Evolutionary conservation across 2,888 invertebrate species (phyloP).

Genomic region (Apodemia duryi): DNA sequence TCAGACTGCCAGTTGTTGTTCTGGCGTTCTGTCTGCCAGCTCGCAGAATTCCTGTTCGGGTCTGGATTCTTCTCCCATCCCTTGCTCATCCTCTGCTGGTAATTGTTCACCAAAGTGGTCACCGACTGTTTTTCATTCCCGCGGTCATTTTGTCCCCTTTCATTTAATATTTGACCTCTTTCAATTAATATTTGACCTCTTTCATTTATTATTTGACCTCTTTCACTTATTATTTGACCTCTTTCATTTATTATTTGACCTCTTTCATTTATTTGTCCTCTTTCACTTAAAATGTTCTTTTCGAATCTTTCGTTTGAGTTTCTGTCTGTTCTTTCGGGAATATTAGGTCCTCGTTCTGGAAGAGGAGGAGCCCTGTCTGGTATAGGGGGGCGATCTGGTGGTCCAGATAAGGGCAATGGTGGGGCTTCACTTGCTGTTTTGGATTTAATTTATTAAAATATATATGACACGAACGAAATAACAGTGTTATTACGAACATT

Average conservation of each 20-base stretch:
- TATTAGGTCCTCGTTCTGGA: slow-evolving; percentile 45
- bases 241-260: slow-evolving; percentile 19
- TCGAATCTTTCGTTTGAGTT: slow-evolving; percentile 23
- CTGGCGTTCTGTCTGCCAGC: not conserved
- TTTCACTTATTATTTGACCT: slow-evolving; percentile 11
- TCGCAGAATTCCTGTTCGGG: slow-evolving; percentile 40
- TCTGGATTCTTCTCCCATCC: slow-evolving; percentile 43
- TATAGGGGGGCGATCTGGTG: slow-evolving; percentile 44
- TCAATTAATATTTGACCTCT: slow-evolving; percentile 14
- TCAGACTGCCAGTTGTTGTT: slow-evolving; percentile 50
- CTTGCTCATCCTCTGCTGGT: slow-evolving; percentile 58
- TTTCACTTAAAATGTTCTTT: slow-evolving; percentile 13
- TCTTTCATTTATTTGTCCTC: slow-evolving; percentile 17
- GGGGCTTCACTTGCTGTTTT: slow-evolving; percentile 45
- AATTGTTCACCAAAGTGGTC: slow-evolving; percentile 63
- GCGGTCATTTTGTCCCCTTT: slow-evolving; percentile 27
- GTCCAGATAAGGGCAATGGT: slow-evolving; percentile 53
- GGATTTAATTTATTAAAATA: slow-evolving; percentile 12
- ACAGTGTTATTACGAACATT: not conserved
- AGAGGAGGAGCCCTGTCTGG: slow-evolving; percentile 43
- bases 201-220: slow-evolving; percentile 18
- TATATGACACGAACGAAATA: not conserved
- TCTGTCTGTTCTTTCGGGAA: slow-evolving; percentile 36
- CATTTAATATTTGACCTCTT: slow-evolving; percentile 19
- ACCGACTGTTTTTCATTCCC: slow-evolving; percentile 44